Conservation (phyloP, 2,888 invertebrate genomes). For the Chironomus tentans region DNA sequence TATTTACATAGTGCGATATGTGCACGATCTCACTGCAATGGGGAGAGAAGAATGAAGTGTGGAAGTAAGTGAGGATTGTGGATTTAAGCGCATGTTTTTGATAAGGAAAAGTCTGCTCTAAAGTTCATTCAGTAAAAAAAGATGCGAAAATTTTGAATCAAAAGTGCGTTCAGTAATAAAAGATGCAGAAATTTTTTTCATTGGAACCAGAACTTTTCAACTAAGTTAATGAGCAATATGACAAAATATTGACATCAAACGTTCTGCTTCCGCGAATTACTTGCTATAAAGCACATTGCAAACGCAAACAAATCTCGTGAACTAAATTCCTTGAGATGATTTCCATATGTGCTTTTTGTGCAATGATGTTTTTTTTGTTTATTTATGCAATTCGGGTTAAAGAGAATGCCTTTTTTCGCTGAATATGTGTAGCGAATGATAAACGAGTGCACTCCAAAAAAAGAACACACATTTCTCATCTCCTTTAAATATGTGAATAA, state of each 20-base stretch:
- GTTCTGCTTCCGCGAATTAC: too few species aligned
- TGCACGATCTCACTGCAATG: not conserved
- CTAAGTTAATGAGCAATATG: not conserved
- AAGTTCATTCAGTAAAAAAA: too few species aligned
- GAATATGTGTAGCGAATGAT: not conserved
- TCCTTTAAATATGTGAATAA: not conserved
- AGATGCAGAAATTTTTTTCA: not conserved
- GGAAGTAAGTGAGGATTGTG: not conserved
- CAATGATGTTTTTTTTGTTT: not conserved
- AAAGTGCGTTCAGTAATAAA: too few species aligned
- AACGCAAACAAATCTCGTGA: conserved; percentile 25
- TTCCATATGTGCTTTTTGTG: conserved; percentile 16
- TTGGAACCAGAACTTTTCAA: too few species aligned
- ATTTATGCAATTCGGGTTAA: conserved; percentile 15
- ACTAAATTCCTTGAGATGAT: conserved; percentile 25
- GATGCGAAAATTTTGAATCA: too few species aligned
- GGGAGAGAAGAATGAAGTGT: not conserved
- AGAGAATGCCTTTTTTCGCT: not conserved
- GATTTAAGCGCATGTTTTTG: too few species aligned
- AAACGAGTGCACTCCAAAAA: not conserved
- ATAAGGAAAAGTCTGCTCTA: too few species aligned
- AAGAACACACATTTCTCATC: too few species aligned
- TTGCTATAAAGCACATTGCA: not conserved
- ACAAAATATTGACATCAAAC: not conserved
- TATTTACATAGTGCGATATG: conserved; percentile 1